A percentile compares a stretch with the other conserved stretches of the same genome.
These are phyloP conservation scores for Philereme vetulata DNA, from an alignment of 2,888 invertebrate genomes.

Conservation along the genomic window DNA sequence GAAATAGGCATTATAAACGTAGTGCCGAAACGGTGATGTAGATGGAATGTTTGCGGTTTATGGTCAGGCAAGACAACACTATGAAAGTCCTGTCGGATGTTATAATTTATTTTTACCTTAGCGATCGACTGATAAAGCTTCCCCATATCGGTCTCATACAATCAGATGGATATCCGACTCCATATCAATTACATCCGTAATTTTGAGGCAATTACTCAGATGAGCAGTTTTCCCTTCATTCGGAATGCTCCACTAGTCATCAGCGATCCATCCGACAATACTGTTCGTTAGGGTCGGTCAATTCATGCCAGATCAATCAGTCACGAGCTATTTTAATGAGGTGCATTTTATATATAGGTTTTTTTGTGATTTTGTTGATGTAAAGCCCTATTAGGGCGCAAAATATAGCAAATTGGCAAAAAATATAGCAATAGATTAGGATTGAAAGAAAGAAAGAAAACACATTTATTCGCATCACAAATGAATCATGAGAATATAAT, in stretches of 20 bases:
- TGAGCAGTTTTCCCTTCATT: conserved; percentile 40
- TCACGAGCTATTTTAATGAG: conserved; percentile 22
- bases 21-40: no score
- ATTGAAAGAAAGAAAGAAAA: no score
- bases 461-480: no score
- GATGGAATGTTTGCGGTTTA: no score
- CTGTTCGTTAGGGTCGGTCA: conserved; percentile 16
- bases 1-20: no score
- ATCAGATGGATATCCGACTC: conserved; percentile 36
- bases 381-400: no score
- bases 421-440: no score
- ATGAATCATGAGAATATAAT: no score
- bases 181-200: conserved; percentile 40
- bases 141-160: conserved; percentile 33
- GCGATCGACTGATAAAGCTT: conserved; percentile 37
- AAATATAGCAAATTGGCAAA: no score
- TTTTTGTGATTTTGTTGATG: no score
- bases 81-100: no score
- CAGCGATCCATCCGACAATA: conserved; percentile 24
- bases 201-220: conserved; percentile 40
- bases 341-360: not conserved
- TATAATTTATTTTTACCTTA: conserved; percentile 13
- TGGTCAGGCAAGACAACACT: no score
- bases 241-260: conserved; percentile 21
- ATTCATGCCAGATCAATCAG: conserved; percentile 12